Evolutionary conservation across 2,888 invertebrate species (phyloP), one percentile per base, ranked within the genome.

Genomic region (Polydrusus cervinus): DNA sequence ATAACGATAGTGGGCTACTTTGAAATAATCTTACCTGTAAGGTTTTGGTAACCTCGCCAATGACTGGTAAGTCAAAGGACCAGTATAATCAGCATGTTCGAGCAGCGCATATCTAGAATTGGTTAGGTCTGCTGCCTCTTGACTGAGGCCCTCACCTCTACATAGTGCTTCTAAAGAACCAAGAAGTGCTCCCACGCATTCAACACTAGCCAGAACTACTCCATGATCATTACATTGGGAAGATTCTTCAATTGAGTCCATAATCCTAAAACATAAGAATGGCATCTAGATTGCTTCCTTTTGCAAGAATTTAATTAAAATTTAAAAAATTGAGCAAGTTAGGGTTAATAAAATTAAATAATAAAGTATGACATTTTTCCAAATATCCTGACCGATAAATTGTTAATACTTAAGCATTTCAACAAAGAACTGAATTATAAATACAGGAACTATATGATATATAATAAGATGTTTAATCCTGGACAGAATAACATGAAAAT

Each of bases 231-330:
- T 93, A 78, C 93, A 93, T 79, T 93, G 92, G n/a, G 96, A 94
- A 75, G 96, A 95, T 87, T 97, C 97, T 87, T 97, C 96, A 85
- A 97, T 94, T 0, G 96, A 95, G 84, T 97, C 97, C 91, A 97
- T 95, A 81, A 96, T 93, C 82, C 97, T 95, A 43, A 34, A 34
- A 34, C 3, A 8, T 25, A 25, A 25, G 3, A 25, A 25, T 1
- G 25, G 5, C 25, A 25, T 25, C 25, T 25, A 5, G 25, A 25
- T 3, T 25, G 1, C 7, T 40, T 40, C 40, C 8, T 40, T 40
- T 40, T 40, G 8, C 11, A 40, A 11, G 7, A 11, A 6, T 53
- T 30, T 3, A 25, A 3, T 53, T 25, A 11, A 11, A 0, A 34
- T 1, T n/a, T n/a, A n/a, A n/a, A n/a, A n/a, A n/a, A n/a, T n/a